Conservation (phyloP, 2,113 vertebrate species). For the Lophochroa leadbeateri region DNA sequence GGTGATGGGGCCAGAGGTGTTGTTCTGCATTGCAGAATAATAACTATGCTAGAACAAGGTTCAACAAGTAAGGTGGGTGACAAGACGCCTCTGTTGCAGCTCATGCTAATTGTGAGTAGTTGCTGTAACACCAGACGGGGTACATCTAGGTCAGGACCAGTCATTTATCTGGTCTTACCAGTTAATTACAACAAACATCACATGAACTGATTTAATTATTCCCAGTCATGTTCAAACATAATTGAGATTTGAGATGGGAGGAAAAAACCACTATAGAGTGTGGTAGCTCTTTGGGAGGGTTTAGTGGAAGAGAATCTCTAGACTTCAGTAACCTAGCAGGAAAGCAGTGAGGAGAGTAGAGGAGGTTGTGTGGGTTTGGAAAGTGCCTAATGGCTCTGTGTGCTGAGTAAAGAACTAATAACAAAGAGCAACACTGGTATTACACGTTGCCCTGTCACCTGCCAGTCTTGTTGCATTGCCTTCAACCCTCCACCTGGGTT, state of each 20-base stretch:
- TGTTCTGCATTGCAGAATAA: background rate
- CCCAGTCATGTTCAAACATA: background rate
- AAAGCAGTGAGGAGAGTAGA: background rate
- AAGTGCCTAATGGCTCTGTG: background rate
- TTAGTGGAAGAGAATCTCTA: background rate
- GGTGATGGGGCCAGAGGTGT: background rate
- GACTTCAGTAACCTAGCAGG: background rate
- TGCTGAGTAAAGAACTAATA: background rate
- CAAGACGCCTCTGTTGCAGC: background rate
- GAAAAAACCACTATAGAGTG: background rate
- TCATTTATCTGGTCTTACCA: background rate
- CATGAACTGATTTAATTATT: background rate
- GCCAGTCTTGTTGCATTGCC: background rate
- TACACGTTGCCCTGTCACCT: fast-evolving
- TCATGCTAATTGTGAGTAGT: background rate
- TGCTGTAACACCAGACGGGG: background rate
- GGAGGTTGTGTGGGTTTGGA: fast-evolving
- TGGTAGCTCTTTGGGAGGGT: background rate
- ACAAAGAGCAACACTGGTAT: background rate
- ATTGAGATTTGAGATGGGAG: background rate
- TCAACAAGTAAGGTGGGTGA: background rate
- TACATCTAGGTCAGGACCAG: background rate
- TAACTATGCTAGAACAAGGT: background rate
- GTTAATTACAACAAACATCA: background rate
- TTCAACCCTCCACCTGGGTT: background rate